phyloP scores from a whole-genome alignment of 2,888 invertebrate species.

The Apoda limacodes region DNA sequence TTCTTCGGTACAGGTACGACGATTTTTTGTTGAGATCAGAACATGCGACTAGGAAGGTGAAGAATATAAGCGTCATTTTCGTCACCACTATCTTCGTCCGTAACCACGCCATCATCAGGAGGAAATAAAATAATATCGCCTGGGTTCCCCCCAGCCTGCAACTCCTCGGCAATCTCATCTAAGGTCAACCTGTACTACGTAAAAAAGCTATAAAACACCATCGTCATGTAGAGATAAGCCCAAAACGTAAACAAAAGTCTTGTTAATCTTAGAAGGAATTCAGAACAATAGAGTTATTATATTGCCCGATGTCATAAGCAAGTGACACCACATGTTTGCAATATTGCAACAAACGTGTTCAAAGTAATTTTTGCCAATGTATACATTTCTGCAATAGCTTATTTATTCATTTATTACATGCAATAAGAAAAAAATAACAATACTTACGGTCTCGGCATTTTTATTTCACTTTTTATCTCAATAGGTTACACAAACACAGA shows the following conservation, averaged over 20 bases:
- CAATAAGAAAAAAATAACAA: too few species aligned
- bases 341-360: not conserved
- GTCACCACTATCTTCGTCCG: conserved; percentile 14
- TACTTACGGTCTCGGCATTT: conserved; percentile 1
- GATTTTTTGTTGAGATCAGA: conserved; percentile 7
- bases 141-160: conserved; percentile 2
- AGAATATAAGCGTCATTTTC: conserved; percentile 12
- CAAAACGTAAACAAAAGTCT: conserved; percentile 1
- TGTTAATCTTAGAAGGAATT: conserved; percentile 1
- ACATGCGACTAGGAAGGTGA: conserved; percentile 12
- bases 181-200: conserved; percentile 4
- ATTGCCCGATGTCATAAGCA: too few species aligned
- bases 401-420: too few species aligned
- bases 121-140: conserved; percentile 12
- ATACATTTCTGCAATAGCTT: too few species aligned
- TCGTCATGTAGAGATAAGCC: not conserved
- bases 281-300: conserved; percentile 1
- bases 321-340: conserved; percentile 1
- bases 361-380: not conserved
- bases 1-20: conserved; percentile 7
- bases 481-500: not conserved
- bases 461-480: conserved; percentile 1
- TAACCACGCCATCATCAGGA: conserved; percentile 8
- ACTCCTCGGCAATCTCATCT: conserved; percentile 6
- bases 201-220: conserved; percentile 1